Conservation (phyloP, 1,140 invertebrate species). For the Pachyrhynchus sulphureomaculatus region DNA sequence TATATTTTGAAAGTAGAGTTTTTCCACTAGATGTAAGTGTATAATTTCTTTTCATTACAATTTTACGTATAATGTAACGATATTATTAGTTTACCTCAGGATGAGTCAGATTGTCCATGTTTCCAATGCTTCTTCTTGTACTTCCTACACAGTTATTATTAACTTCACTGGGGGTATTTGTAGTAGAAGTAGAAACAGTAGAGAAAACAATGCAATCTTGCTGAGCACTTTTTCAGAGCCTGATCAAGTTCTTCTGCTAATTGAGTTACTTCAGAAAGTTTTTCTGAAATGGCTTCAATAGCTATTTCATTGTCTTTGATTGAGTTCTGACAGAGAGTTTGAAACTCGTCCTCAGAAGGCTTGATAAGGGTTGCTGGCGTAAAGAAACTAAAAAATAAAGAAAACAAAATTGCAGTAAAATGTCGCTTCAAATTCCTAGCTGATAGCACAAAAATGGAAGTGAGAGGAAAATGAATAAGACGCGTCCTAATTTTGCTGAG, state of each 20-base stretch:
- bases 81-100: conserved; percentile 29
- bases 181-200: conserved; percentile 35
- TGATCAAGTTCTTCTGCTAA: conserved; percentile 67
- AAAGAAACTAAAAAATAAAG: conserved; percentile 17
- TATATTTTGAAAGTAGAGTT: no score
- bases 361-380: not conserved
- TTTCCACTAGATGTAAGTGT: no score
- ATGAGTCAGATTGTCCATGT: conserved; percentile 26
- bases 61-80: no score
- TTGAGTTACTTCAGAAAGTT: conserved; percentile 64
- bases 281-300: conserved; percentile 64
- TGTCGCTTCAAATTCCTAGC: not conserved
- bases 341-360: conserved; percentile 19
- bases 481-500: no score
- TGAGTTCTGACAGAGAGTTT: conserved; percentile 33
- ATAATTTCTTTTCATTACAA: no score
- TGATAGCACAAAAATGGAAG: no score
- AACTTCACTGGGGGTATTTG: conserved; percentile 13
- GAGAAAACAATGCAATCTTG: conserved; percentile 44
- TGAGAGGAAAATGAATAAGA: no score
- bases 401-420: not conserved
- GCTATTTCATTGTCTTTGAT: conserved; percentile 59
- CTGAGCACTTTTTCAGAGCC: conserved; percentile 57
- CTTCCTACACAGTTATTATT: conserved; percentile 17
- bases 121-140: not conserved